These are phyloP conservation scores for Prietella phreatophila DNA, from an alignment of 2,113 vertebrate genomes.

Conservation along the genomic window DNA sequence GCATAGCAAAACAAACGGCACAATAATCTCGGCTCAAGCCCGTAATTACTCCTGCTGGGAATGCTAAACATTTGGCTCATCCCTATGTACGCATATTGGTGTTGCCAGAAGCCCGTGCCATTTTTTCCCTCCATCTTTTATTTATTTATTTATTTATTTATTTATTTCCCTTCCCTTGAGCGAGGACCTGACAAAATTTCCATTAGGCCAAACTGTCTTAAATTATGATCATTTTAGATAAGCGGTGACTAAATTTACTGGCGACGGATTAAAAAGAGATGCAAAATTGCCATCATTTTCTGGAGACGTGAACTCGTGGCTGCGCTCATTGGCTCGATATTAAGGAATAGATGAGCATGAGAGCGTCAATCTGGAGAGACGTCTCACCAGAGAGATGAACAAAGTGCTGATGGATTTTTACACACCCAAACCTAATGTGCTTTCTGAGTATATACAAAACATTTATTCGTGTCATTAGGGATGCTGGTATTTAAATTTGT, in stretches of 20 bases:
- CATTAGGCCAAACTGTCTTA: constrained; percentile 37
- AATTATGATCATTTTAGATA: constrained; percentile 37
- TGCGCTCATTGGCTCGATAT: background rate
- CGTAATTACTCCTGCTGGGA: constrained; percentile 35
- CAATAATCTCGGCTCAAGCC: constrained; percentile 28
- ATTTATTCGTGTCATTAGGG: constrained; percentile 4
- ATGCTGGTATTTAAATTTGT: constrained; percentile 12
- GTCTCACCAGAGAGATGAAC: background rate
- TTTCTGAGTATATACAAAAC: constrained; percentile 13
- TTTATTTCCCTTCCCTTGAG: background rate
- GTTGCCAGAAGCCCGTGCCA: background rate
- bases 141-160: background rate
- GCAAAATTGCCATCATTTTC: constrained; percentile 32
- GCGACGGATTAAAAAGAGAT: constrained; percentile 40
- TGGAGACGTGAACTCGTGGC: constrained; percentile 5
- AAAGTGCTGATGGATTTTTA: constrained; percentile 18
- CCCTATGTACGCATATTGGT: background rate
- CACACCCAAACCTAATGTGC: background rate
- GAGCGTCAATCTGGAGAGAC: background rate
- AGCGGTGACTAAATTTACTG: constrained; percentile 35
- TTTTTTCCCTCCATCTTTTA: background rate
- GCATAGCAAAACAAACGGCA: constrained; percentile 20
- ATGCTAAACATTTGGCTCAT: constrained; percentile 26
- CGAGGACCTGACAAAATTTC: constrained; percentile 38
- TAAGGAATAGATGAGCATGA: background rate